Conservation (phyloP, 2,888 invertebrate species). For the Platycnemis pennipes region DNA sequence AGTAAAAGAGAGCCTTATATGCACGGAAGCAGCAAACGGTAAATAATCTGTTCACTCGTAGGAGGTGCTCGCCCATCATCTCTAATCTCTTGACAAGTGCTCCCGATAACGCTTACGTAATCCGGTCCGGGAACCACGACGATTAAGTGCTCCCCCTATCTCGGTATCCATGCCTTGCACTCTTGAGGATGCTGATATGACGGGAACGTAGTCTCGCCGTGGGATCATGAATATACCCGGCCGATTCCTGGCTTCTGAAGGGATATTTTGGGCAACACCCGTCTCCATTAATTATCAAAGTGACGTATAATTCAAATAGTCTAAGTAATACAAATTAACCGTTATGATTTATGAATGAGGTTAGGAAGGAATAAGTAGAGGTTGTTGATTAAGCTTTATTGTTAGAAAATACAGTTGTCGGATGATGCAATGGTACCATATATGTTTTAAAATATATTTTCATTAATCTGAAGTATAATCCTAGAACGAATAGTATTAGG, state of each 20-base stretch:
- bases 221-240: not conserved
- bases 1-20: not conserved
- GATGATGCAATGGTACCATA: no score
- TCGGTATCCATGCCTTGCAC: not conserved
- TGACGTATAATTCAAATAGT: no score
- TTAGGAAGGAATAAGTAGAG: no score
- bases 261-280: not conserved
- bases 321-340: no score
- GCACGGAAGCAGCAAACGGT: not conserved
- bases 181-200: not conserved
- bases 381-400: no score
- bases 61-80: not conserved
- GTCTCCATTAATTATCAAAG: no score
- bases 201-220: not conserved
- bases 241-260: not conserved
- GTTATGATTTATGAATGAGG: no score
- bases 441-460: no score
- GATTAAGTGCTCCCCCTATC: not conserved
- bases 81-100: not conserved
- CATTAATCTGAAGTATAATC: no score
- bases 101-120: not conserved
- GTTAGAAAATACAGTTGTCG: no score
- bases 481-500: no score
- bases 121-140: not conserved
- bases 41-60: not conserved